Conservation (phyloP, 2,888 invertebrate genomes). For the Scaptomyza polygonia region DNA sequence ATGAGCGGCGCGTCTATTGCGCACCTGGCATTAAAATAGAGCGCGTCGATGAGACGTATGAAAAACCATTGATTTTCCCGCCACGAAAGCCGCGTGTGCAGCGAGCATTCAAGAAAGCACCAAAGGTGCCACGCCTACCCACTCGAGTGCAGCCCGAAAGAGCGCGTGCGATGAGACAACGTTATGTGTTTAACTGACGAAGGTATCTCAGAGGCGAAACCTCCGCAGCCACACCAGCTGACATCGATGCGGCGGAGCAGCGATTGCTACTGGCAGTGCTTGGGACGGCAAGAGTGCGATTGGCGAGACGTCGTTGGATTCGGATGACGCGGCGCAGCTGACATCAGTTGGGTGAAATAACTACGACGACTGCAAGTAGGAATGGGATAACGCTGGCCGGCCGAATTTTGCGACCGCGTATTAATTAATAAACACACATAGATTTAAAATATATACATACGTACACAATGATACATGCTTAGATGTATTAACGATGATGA, state of each 20-base stretch:
- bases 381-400: constrained; percentile 6
- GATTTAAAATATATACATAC: constrained; percentile 2
- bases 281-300: constrained; percentile 2
- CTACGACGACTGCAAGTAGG: not conserved
- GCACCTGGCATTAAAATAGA: constrained; percentile 47
- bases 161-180: constrained; percentile 74
- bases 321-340: constrained; percentile 33
- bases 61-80: constrained; percentile 51
- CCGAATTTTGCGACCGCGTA: constrained; percentile 9
- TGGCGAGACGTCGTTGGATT: not conserved
- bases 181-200: constrained; percentile 81
- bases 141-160: constrained; percentile 72
- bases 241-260: constrained; percentile 18
- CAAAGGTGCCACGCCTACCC: constrained; percentile 45
- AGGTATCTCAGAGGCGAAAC: not conserved
- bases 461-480: constrained; percentile 1
- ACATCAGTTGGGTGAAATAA: constrained; percentile 20
- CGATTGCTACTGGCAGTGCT: constrained; percentile 49
- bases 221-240: not conserved
- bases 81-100: constrained; percentile 40
- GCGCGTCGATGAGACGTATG: constrained; percentile 37
- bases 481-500: constrained; percentile 20
- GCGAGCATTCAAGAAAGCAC: constrained; percentile 11
- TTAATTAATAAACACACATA: constrained; percentile 10
- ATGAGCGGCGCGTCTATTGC: constrained; percentile 73